Evolutionary conservation across 2,888 invertebrate genomes (phyloP), one percentile per base, ranked within the genome.

Genomic region (Oscheius myriophilus): DNA sequence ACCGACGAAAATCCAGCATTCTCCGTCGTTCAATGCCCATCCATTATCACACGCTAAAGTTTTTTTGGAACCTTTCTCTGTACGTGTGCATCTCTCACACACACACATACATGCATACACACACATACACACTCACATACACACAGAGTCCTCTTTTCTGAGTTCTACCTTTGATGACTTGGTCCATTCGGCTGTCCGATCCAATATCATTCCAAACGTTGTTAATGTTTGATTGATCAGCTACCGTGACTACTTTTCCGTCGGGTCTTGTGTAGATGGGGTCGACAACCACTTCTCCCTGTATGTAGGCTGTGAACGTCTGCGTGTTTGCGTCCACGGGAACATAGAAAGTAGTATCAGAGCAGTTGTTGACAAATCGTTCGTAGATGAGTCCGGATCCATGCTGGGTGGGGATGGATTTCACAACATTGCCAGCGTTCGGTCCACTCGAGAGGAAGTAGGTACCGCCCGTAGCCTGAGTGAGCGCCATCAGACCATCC

Each of bases 311-410:
- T 14, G 75, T 69, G 51, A 81, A 71, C 9, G 80, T 69, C 55
- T 81, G 81, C 0, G 80, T 74, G 45, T 73, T 71, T 6, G 68
- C 72, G 49, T 76, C 80, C 14, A 81, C 70, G 14, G 81, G 81
- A 51, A 81, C 67, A 55, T 79, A 81, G 71, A 81, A 81, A 39
- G 69, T 74, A 14, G 69, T 61, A 18, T 72, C 69, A 14, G 74
- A 54, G 51, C 80, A 81, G 49, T 75, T 70, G 33, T 43, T 63
- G 7, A 67, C 69, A 39, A 49, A 58, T 46, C 73, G 69, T 62
- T 79, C 76, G 59, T 69, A 76, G 42, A 79, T 66, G 49, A 80
- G 58, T 39, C 54, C 67, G 0, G 72, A 71, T 54, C 64, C 67
- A 59, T 78, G 79, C 41, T 68, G 57, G n/a, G 78, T 75, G 12